Evolutionary conservation across 2,888 invertebrate species (phyloP).

Genomic region (Pteria penguin): DNA sequence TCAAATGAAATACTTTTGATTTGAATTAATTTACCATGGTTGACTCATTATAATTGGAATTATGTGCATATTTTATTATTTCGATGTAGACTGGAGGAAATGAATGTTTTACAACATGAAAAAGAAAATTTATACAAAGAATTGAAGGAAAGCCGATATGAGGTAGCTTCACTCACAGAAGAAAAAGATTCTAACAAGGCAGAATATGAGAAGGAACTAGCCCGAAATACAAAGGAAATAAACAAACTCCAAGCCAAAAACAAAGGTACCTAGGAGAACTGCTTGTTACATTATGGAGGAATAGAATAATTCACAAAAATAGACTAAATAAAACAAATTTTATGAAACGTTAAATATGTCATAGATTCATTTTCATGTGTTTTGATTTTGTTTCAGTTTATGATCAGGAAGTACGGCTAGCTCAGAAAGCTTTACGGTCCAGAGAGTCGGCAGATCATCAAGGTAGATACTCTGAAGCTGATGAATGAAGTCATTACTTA

Average conservation of each 20-base stretch:
- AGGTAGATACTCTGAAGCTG: too few species aligned
- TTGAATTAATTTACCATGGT: too few species aligned
- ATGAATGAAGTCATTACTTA: too few species aligned
- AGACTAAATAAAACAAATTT: too few species aligned
- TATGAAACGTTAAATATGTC: too few species aligned
- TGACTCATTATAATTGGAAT: too few species aligned
- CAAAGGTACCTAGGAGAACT: too few species aligned
- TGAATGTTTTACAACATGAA: slow-evolving; percentile 64
- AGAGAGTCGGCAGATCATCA: slow-evolving; percentile 74
- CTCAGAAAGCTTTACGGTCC: slow-evolving; percentile 71
- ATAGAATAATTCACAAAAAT: too few species aligned
- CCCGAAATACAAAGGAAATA: slow-evolving; percentile 66
- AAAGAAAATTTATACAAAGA: slow-evolving; percentile 66
- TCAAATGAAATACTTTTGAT: too few species aligned
- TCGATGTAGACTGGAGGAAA: slow-evolving; percentile 52
- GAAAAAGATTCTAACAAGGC: slow-evolving; percentile 62
- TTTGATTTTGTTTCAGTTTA: slow-evolving; percentile 54
- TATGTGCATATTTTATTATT: too few species aligned
- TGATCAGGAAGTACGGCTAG: slow-evolving; percentile 71
- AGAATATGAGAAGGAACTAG: slow-evolving; percentile 63
- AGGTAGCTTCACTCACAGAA: slow-evolving; percentile 62
- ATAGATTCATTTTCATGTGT: background rate
- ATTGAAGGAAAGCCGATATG: slow-evolving; percentile 68
- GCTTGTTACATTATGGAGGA: too few species aligned
- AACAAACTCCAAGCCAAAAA: slow-evolving; percentile 64